Base-by-base conservation (phyloP, 2,888 invertebrate genomes). In the Cerastoderma edule region DNA sequence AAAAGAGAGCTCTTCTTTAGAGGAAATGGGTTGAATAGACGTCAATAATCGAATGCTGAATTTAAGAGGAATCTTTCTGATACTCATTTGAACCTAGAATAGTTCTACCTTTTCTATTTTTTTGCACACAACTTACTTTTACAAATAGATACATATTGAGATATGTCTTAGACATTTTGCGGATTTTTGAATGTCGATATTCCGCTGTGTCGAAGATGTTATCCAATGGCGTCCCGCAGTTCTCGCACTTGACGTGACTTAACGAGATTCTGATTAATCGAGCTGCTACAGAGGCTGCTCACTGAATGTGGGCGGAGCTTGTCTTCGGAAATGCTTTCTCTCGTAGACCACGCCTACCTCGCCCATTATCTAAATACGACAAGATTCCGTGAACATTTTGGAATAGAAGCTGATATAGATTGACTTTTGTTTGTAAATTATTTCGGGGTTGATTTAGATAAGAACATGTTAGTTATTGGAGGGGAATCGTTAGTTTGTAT, bases 401-500 rank as follows among this genome's bases (percentile, higher is more conserved):
- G 67, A 46, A 67, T 67, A 57, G 64, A 64, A 48, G 22, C 75
- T 75, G 75, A 75, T 75, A 70, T 72, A 75, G 78, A 78, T 72
- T 81, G 78, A 78, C 75, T 75, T 78, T 81, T 81, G 81, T 81
- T 81, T 81, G 77, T 81, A 78, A 78, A 81, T 81, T 81, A 78
- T 78, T 78, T 81, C 70, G 64, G 66, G 78, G 75, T 78, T 81
- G 78, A 81, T 81, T 78, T 81, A 78, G 78, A 78, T 78, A 81
- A 78, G 74, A 72, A 81, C 72, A 81, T 75, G 72, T 75, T 78
- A 81, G 75, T 69, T 75, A 78, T 69, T 66, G 75, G 73, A 75
- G 67, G 70, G 48, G 60, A 79, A 75, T 79, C 72, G 79, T 72
- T 69, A 75, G 69, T 79, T 79, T 79, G 79, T 79, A 79, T 79